phyloP scores from a whole-genome alignment of 2,888 invertebrate genomes.

The Pocota personata region DNA sequence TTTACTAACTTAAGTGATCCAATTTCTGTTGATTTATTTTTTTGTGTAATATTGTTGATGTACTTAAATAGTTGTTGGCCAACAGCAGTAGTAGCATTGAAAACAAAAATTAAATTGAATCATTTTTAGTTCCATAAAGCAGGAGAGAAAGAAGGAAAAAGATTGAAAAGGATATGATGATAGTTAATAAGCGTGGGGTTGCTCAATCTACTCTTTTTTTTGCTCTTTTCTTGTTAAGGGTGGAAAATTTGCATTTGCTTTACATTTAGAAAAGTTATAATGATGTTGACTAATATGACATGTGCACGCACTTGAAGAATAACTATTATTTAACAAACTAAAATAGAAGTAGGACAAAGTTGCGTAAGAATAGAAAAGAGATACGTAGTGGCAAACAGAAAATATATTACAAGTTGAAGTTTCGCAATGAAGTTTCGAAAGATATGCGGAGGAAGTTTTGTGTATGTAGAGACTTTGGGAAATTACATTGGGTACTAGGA shows the following conservation, averaged over 20 bases:
- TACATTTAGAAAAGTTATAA: slow-evolving; percentile 46
- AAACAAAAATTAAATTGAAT: slow-evolving; percentile 51
- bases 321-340: slow-evolving; percentile 38
- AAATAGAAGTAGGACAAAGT: slow-evolving; percentile 51
- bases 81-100: slow-evolving; percentile 10
- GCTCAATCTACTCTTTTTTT: not conserved
- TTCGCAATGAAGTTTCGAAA: not conserved
- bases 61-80: slow-evolving; percentile 24
- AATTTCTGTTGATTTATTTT: slow-evolving; percentile 46
- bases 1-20: slow-evolving; percentile 58
- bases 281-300: slow-evolving; percentile 64
- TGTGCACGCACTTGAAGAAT: slow-evolving; percentile 57
- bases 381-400: slow-evolving; percentile 25
- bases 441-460: not conserved
- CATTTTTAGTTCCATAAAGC: slow-evolving; percentile 10
- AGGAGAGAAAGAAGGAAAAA: not conserved
- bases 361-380: slow-evolving; percentile 45
- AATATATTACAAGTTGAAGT: not conserved
- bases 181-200: slow-evolving; percentile 28
- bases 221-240: not conserved
- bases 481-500: not conserved
- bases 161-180: not conserved
- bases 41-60: too few relatives aligned
- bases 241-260: slow-evolving; percentile 16
- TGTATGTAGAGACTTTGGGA: not conserved